Conservation (phyloP, 1,140 invertebrate species). For the Cotesia glomerata region DNA sequence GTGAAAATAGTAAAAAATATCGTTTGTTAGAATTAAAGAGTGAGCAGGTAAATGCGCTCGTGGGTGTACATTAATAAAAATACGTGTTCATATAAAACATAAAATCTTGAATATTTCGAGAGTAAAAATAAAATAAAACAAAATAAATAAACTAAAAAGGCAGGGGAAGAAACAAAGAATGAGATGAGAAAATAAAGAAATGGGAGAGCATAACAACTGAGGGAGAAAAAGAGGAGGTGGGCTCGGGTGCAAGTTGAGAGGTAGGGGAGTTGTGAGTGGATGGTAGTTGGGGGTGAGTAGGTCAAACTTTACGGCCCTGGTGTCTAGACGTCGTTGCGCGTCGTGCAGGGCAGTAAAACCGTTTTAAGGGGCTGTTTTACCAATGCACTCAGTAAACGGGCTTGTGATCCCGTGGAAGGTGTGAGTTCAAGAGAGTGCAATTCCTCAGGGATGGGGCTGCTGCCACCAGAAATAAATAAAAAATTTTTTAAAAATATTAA, state of each 20-base stretch:
- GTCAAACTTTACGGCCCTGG: constrained; percentile 62
- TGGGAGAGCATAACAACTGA: constrained; percentile 20
- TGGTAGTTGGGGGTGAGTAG: constrained; percentile 57
- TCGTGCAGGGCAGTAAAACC: constrained; percentile 60
- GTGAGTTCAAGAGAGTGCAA: not conserved
- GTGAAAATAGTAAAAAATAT: too few relatives aligned
- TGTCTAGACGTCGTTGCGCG: constrained; percentile 63
- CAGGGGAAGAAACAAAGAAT: not conserved
- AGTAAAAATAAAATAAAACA: constrained; percentile 11
- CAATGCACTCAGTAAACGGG: constrained; percentile 52
- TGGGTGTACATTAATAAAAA: not conserved
- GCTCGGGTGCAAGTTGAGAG: constrained; percentile 22
- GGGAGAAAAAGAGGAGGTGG: not conserved
- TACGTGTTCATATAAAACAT: not conserved
- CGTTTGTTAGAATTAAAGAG: not conserved
- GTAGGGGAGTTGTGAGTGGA: constrained; percentile 11
- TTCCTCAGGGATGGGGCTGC: not conserved
- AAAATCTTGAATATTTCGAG: constrained; percentile 16
- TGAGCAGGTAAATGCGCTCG: not conserved
- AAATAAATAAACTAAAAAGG: not conserved
- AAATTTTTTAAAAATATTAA: not conserved
- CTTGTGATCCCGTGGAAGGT: not conserved
- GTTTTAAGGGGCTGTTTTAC: constrained; percentile 64
- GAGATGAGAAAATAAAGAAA: constrained; percentile 8
- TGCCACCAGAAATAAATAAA: not conserved